phyloP scores from a whole-genome alignment of 2,888 invertebrate species.

The Polyommatus iphigenia region DNA sequence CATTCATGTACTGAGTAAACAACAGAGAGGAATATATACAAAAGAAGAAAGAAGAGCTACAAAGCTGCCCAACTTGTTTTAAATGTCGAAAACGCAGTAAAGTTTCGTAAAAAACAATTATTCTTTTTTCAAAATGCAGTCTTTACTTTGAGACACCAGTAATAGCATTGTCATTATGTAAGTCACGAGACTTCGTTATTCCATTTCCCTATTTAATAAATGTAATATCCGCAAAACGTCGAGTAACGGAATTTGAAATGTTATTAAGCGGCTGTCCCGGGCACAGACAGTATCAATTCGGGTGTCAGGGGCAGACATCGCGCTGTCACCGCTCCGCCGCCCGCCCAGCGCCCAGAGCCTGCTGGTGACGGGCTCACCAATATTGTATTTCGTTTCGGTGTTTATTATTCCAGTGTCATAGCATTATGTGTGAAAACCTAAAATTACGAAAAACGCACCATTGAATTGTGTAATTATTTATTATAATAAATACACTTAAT shows the following conservation, averaged over 20 bases:
- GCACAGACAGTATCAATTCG: constrained; percentile 19
- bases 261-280: constrained; percentile 18
- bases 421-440: too few species aligned
- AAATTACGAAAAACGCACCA: too few species aligned
- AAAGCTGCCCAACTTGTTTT: too few species aligned
- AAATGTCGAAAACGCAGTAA: not conserved
- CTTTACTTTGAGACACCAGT: not conserved
- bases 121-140: not conserved
- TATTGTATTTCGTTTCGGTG: not conserved
- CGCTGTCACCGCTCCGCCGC: not conserved
- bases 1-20: too few species aligned
- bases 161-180: not conserved
- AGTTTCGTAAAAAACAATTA: not conserved
- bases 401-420: not conserved
- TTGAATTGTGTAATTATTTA: too few species aligned
- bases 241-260: not conserved
- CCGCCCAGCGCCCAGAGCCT: not conserved
- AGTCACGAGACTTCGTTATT: not conserved
- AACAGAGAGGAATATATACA: too few species aligned
- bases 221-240: not conserved
- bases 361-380: not conserved
- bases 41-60: too few species aligned
- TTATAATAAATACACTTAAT: too few species aligned
- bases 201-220: not conserved
- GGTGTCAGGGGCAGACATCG: not conserved